Base-by-base conservation (phyloP, 2,113 vertebrate genomes). In the Lycaon pictus region DNA sequence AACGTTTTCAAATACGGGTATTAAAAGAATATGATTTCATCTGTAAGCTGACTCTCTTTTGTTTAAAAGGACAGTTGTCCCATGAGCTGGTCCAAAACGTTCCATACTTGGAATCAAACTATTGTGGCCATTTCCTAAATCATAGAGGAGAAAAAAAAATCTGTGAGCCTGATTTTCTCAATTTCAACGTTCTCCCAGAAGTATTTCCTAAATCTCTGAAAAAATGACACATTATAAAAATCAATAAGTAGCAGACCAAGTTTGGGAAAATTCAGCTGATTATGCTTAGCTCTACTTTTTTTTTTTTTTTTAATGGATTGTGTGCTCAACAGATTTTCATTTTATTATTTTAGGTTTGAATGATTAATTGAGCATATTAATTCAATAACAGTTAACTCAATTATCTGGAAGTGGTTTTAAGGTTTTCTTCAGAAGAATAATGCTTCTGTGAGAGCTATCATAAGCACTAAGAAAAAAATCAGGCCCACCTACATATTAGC, bases 341-440 rank as follows among this genome's bases (percentile, higher is more conserved):
- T 92, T 92, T 76, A 88, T 90, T 83, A 87, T 86, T 87, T 96
- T 86, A 97, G 95, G 90, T 94, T 96, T 58, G 95, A 93, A 71
- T 92, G 48, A 95, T 65, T 79, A 65, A 87, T n/a, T 97, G 56
- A 97, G 80, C 77, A 94, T 79, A 84, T 93, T 88, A 90, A 94
- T 65, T 87, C 76, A 92, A 5, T 88, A 96, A 97, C 27, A 89
- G 58, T 80, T 91, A 96, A 90, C 37, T 86, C 71, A 94, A 96
- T 93, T 94, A 76, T 62, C 58, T 92, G 63, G 7, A 95, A 89
- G 76, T 94, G 12, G 43, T 87, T 94, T 92, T 80, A 51, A 95
- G 35, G 94, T 80, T 90, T 35, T 84, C 88, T 95, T 76, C 83
- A 85, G 88, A 86, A 76, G 71, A 88, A 74, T 88, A 87, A 81